Base-by-base conservation (phyloP, 2,797 vertebrate genomes). In the Pagetopsis macropterus region DNA sequence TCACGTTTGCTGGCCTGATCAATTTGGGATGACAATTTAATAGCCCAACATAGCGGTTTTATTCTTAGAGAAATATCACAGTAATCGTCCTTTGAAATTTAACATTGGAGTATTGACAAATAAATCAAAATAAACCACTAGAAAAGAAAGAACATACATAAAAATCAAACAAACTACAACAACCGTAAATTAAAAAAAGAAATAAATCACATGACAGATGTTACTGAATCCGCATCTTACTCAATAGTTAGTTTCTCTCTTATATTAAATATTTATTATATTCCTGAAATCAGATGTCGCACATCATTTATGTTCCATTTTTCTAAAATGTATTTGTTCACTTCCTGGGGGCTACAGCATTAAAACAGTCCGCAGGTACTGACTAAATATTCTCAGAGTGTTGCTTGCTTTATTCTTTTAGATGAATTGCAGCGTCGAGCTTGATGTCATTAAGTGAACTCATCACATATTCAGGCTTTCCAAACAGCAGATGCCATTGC, bases 1-100 rank as follows among this genome's bases (percentile, higher is more conserved):
- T 88, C 85, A 75, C 75, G 66, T 83, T 88, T 84, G 77, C 77
- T 78, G 83, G 80, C 73, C 77, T 84, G 87, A 78, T 82, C 85
- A 92, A 92, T 91, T 66, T 66, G 65, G 49, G 66, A 59, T 62
- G 87, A 89, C 89, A 84, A 69, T 69, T 77, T 59, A 72, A 54
- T 13, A 72, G 70, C 46, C 37, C 70, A 79, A 70, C 70, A 73
- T 41, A 17, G 50, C 44, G 54, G 11, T 65, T 72, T 40, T 57
- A 55, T 57, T 50, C 60, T 76, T 51, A 33, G 62, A 66, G 50
- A 63, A 70, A 58, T 12, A 52, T 11, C 23, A 40, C 40, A 58
- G 65, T 43, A 17, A 46, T 74, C 27, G 15, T 48, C 41, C 15
- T 46, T 37, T 52, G 11, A 62, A 62, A 55, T 64, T 67, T 37